Conservation (phyloP, 2,888 invertebrate species). For the Smittia aterrima region DNA sequence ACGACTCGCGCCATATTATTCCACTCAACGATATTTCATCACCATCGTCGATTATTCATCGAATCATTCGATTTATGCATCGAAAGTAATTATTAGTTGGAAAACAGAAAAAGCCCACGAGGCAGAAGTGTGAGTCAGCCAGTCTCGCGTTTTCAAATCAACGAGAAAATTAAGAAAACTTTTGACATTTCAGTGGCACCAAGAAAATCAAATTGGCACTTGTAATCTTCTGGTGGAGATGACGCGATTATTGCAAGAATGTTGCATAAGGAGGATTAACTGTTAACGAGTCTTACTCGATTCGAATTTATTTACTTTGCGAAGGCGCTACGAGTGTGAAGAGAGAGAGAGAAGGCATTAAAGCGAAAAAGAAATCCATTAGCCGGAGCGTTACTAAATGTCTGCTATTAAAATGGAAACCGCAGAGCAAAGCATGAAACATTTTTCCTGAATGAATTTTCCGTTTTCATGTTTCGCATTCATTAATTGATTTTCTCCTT, state of each 20-base stretch:
- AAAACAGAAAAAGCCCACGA: not conserved
- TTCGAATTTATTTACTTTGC: slow-evolving; percentile 14
- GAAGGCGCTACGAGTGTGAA: slow-evolving; percentile 5
- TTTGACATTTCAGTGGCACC: not conserved
- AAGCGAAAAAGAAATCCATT: slow-evolving; percentile 3
- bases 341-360: not conserved
- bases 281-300: slow-evolving; percentile 16
- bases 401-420: slow-evolving; percentile 4
- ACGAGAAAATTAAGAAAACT: not conserved
- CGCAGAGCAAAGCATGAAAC: not conserved
- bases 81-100: not conserved
- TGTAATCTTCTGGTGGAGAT: not conserved
- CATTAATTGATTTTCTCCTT: slow-evolving; percentile 21
- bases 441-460: slow-evolving; percentile 11
- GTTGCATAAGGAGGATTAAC: slow-evolving; percentile 30
- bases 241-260: not conserved
- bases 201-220: not conserved
- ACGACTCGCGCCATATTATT: slow-evolving; percentile 12
- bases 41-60: not conserved
- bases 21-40: not conserved
- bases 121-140: not conserved
- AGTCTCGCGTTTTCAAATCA: no score
- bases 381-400: slow-evolving; percentile 8
- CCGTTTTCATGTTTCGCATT: slow-evolving; percentile 16
- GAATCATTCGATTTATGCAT: not conserved